Evolutionary conservation across 1,140 invertebrate species (phyloP), one percentile per base, ranked within the genome.

Genomic region (Heliconius himera): DNA sequence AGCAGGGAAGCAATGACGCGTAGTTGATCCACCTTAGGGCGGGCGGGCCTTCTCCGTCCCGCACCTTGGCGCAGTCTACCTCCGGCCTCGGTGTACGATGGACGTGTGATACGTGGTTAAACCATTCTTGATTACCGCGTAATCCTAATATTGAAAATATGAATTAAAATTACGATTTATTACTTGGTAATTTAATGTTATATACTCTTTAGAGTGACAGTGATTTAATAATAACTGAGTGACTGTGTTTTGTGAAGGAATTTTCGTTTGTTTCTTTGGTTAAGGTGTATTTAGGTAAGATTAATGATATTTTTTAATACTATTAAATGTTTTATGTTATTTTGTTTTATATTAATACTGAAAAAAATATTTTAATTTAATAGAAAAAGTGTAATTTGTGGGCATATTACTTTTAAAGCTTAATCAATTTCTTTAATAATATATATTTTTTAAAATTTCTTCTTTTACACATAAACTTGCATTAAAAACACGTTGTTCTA

Each of bases 51-150:
- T 26, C 60, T 76, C 73, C 84, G 73, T 81, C 84, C 84, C 84
- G 81, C 82, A 82, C 82, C 82, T 83, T 83, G 70, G 82, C 82
- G 81, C 85, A 87, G 85, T 87, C 81, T 83, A 87, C 80, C 77
- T 82, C 75, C 77, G 70, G 54, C 70, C 49, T 70, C 66, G 49
- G 73, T 22, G 46, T 66, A 8, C 13, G 70, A 75, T 41, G 74
- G 66, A 79, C 80, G 78, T 81, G n/a, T 56, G 29, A 70, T 13
- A 13, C 75, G 66, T 38, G 73, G 71, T 26, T 8, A 11, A 9
- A 13, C 38, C 22, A 51, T 20, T 49, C 66, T 41, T 33, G 60
- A 70, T 22, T 75, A 73, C 78, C 79, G 80, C 77, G 80, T 76
- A 81, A 76, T 51, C 76, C 70, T 77, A 78, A 80, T 74, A 70